A percentile compares a stretch with the other conserved stretches of the same genome.
Conservation (phyloP, 2,888 invertebrate species). For the Dolichomitus sp. region DNA sequence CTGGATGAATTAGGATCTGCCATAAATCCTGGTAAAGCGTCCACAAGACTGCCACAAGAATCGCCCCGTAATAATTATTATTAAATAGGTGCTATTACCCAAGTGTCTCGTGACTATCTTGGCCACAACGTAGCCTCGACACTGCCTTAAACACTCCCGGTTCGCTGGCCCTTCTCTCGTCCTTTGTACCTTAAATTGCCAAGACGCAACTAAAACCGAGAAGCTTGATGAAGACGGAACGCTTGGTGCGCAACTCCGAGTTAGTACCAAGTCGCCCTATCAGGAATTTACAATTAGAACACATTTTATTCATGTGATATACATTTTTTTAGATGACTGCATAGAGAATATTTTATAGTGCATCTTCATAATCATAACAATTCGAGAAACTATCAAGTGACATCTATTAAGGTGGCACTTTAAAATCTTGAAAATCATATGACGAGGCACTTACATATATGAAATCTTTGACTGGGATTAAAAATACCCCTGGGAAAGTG, state of each 20-base stretch:
- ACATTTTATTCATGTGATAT: neutral
- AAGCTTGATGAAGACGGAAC: constrained; percentile 22
- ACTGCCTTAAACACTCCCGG: constrained; percentile 34
- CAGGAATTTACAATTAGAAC: neutral
- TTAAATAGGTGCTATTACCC: constrained; percentile 73
- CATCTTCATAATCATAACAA: too few relatives aligned
- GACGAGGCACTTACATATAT: too few relatives aligned
- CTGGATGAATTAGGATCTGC: constrained; percentile 75
- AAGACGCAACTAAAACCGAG: neutral
- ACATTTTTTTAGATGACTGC: neutral
- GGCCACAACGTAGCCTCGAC: constrained; percentile 31
- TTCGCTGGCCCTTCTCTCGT: neutral
- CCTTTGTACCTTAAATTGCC: neutral
- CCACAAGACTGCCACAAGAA: constrained; percentile 50
- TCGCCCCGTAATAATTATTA: constrained; percentile 78
- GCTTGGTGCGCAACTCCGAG: neutral
- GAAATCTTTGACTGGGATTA: too few relatives aligned
- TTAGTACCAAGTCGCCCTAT: neutral
- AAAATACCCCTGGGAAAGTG: too few relatives aligned
- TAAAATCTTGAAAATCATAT: too few relatives aligned
- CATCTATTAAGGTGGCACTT: too few relatives aligned
- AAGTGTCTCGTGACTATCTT: constrained; percentile 7
- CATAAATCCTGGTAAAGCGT: constrained; percentile 76
- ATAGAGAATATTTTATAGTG: too few relatives aligned
- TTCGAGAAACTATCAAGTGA: too few relatives aligned